Evolutionary conservation across 2,797 vertebrate genomes (phyloP).

Genomic region (Coluber constrictor): DNA sequence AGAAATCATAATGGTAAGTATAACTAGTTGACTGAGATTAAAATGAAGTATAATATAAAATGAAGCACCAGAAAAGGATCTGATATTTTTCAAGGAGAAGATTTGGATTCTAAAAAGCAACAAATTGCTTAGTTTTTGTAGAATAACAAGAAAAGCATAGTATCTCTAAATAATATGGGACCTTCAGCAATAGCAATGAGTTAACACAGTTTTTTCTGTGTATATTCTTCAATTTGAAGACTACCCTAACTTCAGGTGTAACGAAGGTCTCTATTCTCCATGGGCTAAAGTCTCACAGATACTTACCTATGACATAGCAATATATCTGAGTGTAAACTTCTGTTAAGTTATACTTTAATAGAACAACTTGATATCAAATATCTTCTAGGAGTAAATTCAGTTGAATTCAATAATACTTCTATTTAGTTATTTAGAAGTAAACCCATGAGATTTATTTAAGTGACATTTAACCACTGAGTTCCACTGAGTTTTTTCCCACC

Average conservation of each 20-base stretch:
- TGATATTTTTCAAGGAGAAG: conserved; percentile 35
- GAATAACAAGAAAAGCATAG: conserved; percentile 22
- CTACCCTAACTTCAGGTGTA: not conserved
- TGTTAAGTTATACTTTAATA: not conserved
- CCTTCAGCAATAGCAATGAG: conserved; percentile 34
- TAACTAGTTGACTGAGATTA: not conserved
- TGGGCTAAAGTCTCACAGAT: not conserved
- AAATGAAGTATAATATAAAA: conserved; percentile 39
- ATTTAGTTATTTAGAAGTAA: not conserved
- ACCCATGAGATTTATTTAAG: not conserved
- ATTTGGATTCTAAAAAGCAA: conserved; percentile 36
- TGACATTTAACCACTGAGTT: not conserved
- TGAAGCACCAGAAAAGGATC: conserved; percentile 26
- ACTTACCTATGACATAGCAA: not conserved
- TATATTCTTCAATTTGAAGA: conserved; percentile 19
- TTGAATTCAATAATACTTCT: not conserved
- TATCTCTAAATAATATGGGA: conserved; percentile 38
- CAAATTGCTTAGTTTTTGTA: conserved; percentile 28
- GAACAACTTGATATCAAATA: not conserved
- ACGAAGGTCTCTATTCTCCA: not conserved
- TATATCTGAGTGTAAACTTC: not conserved
- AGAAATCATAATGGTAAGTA: conserved; percentile 38
- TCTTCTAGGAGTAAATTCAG: not conserved
- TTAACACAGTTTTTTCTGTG: conserved; percentile 8
- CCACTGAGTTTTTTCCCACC: not conserved